Evolutionary conservation across 2,113 vertebrate genomes (phyloP).

Genomic region (Notothenia coriiceps): DNA sequence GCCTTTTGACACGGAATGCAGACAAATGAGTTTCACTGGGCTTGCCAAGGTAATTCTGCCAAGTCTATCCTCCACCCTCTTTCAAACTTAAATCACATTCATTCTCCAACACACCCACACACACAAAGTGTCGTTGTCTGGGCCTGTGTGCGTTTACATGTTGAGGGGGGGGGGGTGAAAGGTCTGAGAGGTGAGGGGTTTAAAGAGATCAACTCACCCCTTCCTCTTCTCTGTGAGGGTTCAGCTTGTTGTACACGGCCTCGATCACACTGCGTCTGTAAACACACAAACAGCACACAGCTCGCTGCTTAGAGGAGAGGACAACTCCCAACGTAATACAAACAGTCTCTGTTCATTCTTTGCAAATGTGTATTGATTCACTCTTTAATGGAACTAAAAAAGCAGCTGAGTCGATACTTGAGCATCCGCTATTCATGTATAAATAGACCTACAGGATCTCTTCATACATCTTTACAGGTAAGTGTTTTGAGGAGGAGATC

Average conservation of each 20-base stretch:
- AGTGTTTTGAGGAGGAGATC: slow-evolving; percentile 9
- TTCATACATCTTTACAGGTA: background rate
- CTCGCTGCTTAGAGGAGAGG: slow-evolving; percentile 10
- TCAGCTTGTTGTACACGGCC: slow-evolving; percentile 98
- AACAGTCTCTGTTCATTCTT: slow-evolving; percentile 26
- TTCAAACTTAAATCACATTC: slow-evolving; percentile 15
- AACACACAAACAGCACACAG: slow-evolving; percentile 50
- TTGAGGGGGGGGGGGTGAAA: slow-evolving; percentile 21
- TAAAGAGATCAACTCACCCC: slow-evolving; percentile 89
- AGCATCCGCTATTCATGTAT: slow-evolving; percentile 28
- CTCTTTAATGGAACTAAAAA: slow-evolving; percentile 45
- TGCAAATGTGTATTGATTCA: slow-evolving; percentile 65
- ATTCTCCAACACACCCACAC: slow-evolving; percentile 14
- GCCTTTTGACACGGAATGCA: slow-evolving; percentile 3
- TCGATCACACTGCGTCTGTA: slow-evolving; percentile 97
- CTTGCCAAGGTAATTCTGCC: slow-evolving; percentile 26
- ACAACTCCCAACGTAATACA: background rate
- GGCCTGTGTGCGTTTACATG: slow-evolving; percentile 51
- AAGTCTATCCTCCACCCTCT: slow-evolving; percentile 16
- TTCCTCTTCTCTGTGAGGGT: slow-evolving; percentile 98
- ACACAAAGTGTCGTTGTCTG: slow-evolving; percentile 46
- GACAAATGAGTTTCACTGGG: slow-evolving; percentile 14
- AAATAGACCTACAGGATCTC: slow-evolving; percentile 9
- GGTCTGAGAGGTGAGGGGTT: slow-evolving; percentile 40
- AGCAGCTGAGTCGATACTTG: slow-evolving; percentile 28